A percentile compares a stretch with the other conserved stretches of the same genome.
These are phyloP conservation scores for Pyrrhosoma nymphula DNA, from an alignment of 2,888 invertebrate species.

Conservation along the genomic window DNA sequence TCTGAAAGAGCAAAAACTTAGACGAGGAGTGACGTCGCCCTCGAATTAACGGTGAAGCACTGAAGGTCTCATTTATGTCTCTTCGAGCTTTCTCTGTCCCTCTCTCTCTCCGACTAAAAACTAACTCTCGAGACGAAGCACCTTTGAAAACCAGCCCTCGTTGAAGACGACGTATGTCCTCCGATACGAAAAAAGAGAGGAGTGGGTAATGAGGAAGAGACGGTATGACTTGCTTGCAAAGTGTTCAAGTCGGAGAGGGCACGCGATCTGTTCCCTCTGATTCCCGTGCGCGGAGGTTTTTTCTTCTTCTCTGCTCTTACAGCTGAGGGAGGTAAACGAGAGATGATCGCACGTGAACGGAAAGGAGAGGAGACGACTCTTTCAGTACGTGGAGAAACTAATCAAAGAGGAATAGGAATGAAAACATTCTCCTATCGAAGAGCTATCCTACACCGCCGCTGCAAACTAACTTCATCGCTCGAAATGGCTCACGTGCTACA, in stretches of 20 bases:
- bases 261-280: not conserved
- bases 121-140: too few relatives aligned
- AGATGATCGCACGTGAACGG: not conserved
- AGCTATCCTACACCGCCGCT: too few relatives aligned
- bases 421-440: constrained; percentile 8
- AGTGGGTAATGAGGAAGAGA: not conserved
- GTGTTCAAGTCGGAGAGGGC: not conserved
- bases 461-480: too few relatives aligned
- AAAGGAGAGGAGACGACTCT: not conserved
- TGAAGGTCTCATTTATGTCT: too few relatives aligned
- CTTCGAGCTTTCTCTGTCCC: too few relatives aligned
- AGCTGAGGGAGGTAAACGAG: not conserved
- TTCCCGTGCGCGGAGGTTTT: not conserved
- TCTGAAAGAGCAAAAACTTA: too few relatives aligned
- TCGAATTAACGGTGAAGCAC: too few relatives aligned
- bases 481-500: too few relatives aligned
- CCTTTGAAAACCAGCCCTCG: not conserved
- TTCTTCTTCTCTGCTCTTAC: not conserved
- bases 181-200: not conserved
- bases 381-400: not conserved
- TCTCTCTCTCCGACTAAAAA: too few relatives aligned
- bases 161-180: not conserved
- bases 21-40: too few relatives aligned
- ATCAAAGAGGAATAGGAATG: not conserved
- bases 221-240: constrained; percentile 13